Base-by-base conservation (phyloP, 2,888 invertebrate genomes). In the Lasiommata megera region DNA sequence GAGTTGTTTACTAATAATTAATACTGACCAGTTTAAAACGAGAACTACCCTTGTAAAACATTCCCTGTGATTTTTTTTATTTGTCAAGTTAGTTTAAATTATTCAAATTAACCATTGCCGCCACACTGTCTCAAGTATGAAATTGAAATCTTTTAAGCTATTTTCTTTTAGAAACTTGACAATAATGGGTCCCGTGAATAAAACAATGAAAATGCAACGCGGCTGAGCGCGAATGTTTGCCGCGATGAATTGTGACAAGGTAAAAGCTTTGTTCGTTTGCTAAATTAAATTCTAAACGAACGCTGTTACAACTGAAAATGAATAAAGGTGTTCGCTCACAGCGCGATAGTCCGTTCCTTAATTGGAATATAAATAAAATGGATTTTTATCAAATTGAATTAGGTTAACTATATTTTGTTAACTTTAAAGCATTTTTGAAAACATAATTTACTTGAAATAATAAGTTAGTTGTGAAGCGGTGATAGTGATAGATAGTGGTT, bases 191-290 rank as follows among this genome's bases (percentile, higher is more conserved):
- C 68, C 69, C 71, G 68, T 71, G 72, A 74, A 72, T 72, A 70
- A 72, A 76, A 74, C 71, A 76, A 75, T 76, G 73, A 70, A 78
- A 79, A 76, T 77, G 68, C 71, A 74, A 70, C 73, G 66, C 66
- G 64, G 65, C 73, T 72, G 73, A 74, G 72, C 73, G 74, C 70
- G 70, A 77, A 76, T 73, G 72, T 76, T 46, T 69, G 62, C 76
- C 72, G 68, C 76, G 79, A 82, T 80, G 72, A 78, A 80, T 78
- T 80, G 79, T 79, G 83, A 80, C 76, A 76, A 69, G 69, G 70
- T 80, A 82, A 84, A 83, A 84, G 81, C 81, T 80, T 82, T 78
- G 78, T 79, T 77, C 72, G 76, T 78, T 74, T 71, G 64, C 71
- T 72, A 80, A 79, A 82, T 82, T 76, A 70, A 80, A 82, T 80